These are phyloP conservation scores for Ashinkailepas kermadecensis DNA, from an alignment of 2,888 invertebrate genomes.

Conservation along the genomic window DNA sequence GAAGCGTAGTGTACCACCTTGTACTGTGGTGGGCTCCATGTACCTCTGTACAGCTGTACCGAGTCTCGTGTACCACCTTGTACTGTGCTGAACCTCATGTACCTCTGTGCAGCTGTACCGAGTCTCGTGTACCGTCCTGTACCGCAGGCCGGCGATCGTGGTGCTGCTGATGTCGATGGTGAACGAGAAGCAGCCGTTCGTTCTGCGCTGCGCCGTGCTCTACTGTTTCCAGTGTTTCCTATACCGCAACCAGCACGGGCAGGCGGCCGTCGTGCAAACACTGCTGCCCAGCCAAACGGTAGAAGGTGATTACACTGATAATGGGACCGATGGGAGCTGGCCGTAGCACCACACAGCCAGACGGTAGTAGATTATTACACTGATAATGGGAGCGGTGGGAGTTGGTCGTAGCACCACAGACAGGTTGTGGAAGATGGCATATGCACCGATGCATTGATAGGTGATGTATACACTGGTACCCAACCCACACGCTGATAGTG, in stretches of 20 bases:
- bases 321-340: not conserved
- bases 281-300: constrained; percentile 57
- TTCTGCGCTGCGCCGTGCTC: constrained; percentile 81
- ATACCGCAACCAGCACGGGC: constrained; percentile 83
- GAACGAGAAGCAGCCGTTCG: constrained; percentile 92
- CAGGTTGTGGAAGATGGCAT: too few relatives aligned
- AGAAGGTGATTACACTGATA: constrained; percentile 14
- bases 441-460: too few relatives aligned
- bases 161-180: constrained; percentile 97
- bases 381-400: not conserved
- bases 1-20: too few relatives aligned
- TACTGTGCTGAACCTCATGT: too few relatives aligned
- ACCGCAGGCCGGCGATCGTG: constrained; percentile 74
- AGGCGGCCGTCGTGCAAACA: constrained; percentile 81
- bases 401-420: not conserved
- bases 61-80: too few relatives aligned
- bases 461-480: too few relatives aligned
- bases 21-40: too few relatives aligned
- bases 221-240: constrained; percentile 97
- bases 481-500: too few relatives aligned
- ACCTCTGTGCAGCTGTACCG: too few relatives aligned
- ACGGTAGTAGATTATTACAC: not conserved
- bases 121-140: too few relatives aligned
- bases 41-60: too few relatives aligned
- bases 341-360: not conserved